Conservation (phyloP, 2,797 vertebrate species). For the Cirrhinus molitorella region DNA sequence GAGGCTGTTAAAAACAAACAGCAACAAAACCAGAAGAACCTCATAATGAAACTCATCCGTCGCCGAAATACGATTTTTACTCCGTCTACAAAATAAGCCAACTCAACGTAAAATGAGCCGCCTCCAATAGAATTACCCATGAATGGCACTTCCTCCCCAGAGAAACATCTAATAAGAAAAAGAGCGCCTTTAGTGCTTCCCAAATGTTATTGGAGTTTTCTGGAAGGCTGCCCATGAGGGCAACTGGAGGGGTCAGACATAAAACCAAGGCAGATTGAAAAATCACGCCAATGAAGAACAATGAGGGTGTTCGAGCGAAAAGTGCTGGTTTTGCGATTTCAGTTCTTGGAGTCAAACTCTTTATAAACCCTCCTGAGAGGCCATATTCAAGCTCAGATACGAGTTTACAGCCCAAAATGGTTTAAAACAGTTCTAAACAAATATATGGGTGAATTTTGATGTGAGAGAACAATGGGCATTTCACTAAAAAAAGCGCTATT, state of each 20-base stretch:
- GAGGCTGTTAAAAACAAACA: conserved; percentile 56
- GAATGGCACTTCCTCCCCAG: conserved; percentile 53
- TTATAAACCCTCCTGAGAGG: conserved; percentile 2
- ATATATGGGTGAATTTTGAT: background rate
- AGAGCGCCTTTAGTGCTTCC: background rate
- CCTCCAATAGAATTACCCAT: conserved; percentile 63
- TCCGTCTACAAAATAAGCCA: conserved; percentile 60
- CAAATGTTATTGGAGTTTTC: conserved; percentile 50
- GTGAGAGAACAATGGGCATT: no score
- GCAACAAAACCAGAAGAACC: conserved; percentile 50
- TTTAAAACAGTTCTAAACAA: background rate
- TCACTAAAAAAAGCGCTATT: no score
- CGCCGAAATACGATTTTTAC: conserved; percentile 69
- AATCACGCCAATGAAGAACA: conserved; percentile 8
- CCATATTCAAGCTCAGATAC: background rate
- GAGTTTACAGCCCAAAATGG: background rate
- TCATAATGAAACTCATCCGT: conserved; percentile 61
- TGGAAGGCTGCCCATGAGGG: conserved; percentile 37
- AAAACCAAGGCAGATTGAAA: background rate
- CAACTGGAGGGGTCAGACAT: conserved; percentile 27
- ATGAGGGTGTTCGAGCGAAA: background rate
- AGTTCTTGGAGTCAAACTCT: conserved; percentile 1
- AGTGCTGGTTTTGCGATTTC: conserved; percentile 6
- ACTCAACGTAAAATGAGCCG: conserved; percentile 52
- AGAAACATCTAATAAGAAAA: conserved; percentile 42